These are phyloP conservation scores for Halcyon badia DNA, from an alignment of 2,797 vertebrate genomes.

Conservation along the genomic window DNA sequence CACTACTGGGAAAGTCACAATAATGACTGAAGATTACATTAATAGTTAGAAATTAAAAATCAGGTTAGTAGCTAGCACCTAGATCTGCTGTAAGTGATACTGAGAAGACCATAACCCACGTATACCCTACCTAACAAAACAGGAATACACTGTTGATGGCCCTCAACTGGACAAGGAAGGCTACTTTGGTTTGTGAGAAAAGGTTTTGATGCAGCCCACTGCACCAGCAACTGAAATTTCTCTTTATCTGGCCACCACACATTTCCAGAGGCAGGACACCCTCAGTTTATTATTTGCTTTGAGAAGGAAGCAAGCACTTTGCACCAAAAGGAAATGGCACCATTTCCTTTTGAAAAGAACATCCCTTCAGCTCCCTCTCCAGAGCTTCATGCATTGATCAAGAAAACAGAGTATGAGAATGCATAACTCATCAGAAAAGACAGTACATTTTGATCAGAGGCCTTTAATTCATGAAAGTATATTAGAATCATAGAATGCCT, in stretches of 20 bases:
- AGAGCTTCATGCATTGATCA: neutral
- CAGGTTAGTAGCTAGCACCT: neutral
- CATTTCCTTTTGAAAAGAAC: neutral
- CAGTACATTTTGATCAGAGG: neutral
- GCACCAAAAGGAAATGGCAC: neutral
- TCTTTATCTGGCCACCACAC: neutral
- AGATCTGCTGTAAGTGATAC: neutral
- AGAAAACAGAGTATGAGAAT: neutral
- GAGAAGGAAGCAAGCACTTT: neutral
- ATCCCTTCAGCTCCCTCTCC: neutral
- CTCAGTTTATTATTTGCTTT: neutral
- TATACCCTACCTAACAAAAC: neutral
- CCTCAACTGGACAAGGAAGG: neutral
- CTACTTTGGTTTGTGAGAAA: neutral
- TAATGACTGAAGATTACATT: neutral
- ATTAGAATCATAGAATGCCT: too few species aligned
- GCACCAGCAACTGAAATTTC: neutral
- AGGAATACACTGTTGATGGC: neutral
- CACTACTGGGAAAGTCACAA: neutral
- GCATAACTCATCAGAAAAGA: neutral
- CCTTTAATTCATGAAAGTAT: neutral
- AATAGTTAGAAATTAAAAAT: neutral
- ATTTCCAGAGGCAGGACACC: neutral
- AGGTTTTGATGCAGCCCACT: neutral
- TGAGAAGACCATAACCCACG: neutral